Percentiles rank a stretch among this genome's conserved stretches.
Evolutionary conservation across 2,113 vertebrate species (phyloP).

Genomic region (Hiodon alosoides): DNA sequence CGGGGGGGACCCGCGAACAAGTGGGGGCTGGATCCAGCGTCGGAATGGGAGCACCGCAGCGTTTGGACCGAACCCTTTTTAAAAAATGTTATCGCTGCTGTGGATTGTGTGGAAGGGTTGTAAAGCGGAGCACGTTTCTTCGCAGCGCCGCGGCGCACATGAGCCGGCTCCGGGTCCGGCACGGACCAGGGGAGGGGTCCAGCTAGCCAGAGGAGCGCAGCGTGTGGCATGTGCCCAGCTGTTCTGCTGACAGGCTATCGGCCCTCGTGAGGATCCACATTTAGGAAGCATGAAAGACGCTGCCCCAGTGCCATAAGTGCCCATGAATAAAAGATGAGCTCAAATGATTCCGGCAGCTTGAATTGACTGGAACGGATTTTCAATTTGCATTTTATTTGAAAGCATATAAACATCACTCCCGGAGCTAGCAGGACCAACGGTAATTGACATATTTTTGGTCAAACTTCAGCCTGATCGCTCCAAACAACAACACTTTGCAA

Average conservation of each 20-base stretch:
- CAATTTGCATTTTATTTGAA: slow-evolving; percentile 54
- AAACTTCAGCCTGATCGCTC: slow-evolving; percentile 13
- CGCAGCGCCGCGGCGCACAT: not conserved
- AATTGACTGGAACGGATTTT: slow-evolving; percentile 50
- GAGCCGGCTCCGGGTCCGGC: not conserved
- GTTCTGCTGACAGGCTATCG: slow-evolving; percentile 31
- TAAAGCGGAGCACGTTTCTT: not conserved
- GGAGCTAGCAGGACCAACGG: slow-evolving; percentile 30
- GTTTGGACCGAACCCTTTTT: too few species aligned
- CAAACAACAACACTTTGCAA: not conserved
- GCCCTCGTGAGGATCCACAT: slow-evolving; percentile 39
- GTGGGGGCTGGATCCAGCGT: too few species aligned
- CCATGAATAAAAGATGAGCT: slow-evolving; percentile 61
- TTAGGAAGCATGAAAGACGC: slow-evolving; percentile 31
- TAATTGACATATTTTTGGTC: slow-evolving; percentile 30
- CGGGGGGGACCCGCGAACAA: too few species aligned
- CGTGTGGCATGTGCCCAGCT: slow-evolving; percentile 35
- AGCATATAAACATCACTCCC: slow-evolving; percentile 27
- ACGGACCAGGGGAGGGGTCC: not conserved
- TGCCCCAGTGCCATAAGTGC: slow-evolving; percentile 32
- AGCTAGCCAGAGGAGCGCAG: not conserved
- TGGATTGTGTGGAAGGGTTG: not conserved
- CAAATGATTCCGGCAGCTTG: slow-evolving; percentile 41
- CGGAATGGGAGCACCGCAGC: too few species aligned
- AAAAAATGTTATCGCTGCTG: not conserved